Conservation (phyloP, 2,888 invertebrate genomes). For the Lumbricus terrestris region DNA sequence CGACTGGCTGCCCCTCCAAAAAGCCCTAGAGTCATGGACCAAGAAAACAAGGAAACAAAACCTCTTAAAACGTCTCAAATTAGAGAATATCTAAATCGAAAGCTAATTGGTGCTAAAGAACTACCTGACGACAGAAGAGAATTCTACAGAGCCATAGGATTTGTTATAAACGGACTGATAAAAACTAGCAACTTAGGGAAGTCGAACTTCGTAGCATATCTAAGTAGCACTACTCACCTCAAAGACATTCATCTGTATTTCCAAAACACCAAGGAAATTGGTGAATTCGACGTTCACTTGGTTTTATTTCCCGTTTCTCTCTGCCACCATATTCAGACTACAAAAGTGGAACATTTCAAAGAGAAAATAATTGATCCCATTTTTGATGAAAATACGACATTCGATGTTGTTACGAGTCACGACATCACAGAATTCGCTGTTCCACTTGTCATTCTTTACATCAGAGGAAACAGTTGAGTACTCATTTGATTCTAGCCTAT, state of each 20-base stretch:
- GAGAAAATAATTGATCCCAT: background rate
- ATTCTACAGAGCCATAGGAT: background rate
- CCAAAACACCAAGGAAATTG: background rate
- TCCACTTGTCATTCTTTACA: background rate
- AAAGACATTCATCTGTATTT: background rate
- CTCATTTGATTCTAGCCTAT: background rate
- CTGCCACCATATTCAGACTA: background rate
- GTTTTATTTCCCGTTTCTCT: background rate
- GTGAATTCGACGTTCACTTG: background rate
- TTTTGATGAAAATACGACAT: background rate
- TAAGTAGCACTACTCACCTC: background rate
- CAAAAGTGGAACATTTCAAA: background rate
- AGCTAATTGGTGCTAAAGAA: background rate
- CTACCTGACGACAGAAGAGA: background rate
- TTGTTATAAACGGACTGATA: background rate
- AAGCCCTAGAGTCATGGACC: background rate
- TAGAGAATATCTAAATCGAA: background rate
- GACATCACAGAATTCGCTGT: background rate
- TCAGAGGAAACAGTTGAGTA: conserved; percentile 3
- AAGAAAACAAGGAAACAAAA: background rate
- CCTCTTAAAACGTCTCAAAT: background rate
- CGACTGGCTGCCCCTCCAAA: background rate
- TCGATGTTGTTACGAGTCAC: background rate
- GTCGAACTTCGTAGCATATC: background rate
- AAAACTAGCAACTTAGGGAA: background rate